Percentiles rank a stretch among this genome's conserved stretches.
Conservation (phyloP, 2,113 vertebrate genomes). For the Boleophthalmus pectinirostris region DNA sequence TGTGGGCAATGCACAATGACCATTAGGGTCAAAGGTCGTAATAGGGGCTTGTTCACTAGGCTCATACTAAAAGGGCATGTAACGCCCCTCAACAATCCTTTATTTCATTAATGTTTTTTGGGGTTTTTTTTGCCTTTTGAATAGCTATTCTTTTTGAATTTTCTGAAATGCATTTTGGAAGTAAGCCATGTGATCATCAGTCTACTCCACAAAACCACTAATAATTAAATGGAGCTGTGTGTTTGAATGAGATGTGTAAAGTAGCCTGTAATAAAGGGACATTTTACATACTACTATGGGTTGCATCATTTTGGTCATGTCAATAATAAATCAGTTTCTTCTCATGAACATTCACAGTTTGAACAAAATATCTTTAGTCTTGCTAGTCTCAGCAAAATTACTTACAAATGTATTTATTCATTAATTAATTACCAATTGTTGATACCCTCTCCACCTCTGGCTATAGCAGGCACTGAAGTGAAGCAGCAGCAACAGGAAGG, state of each 20-base stretch:
- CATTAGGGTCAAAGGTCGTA: constrained; percentile 75
- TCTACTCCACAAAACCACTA: no score
- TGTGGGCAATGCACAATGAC: constrained; percentile 69
- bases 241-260: not conserved
- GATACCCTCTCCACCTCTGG: not conserved
- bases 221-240: no score
- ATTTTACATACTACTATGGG: not conserved
- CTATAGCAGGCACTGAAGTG: constrained; percentile 21
- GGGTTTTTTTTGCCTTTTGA: not conserved
- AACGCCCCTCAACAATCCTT: constrained; percentile 72
- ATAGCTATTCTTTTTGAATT: no score
- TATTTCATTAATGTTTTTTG: constrained; percentile 69
- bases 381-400: not conserved
- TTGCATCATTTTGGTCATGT: not conserved
- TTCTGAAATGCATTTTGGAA: not conserved
- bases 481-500: constrained; percentile 34
- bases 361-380: not conserved
- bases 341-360: not conserved
- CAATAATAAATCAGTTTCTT: not conserved
- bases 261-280: no score
- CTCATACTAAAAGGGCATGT: constrained; percentile 56
- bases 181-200: not conserved
- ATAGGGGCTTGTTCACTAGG: constrained; percentile 71
- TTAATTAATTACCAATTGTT: not conserved
- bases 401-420: not conserved